Base-by-base conservation (phyloP, 2,888 invertebrate genomes). In the Lycocerus yunnanus region DNA sequence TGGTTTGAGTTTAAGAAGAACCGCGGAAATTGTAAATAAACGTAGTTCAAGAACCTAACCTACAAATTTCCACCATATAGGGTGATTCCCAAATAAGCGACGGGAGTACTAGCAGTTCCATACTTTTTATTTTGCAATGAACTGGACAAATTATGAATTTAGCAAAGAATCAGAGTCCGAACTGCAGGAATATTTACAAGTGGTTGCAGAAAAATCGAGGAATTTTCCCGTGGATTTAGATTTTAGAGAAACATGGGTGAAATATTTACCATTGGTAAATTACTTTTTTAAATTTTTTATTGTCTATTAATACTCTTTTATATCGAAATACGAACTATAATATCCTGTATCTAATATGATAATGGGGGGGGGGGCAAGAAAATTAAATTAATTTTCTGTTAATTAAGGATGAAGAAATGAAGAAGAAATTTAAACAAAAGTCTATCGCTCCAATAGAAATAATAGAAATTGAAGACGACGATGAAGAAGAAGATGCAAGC, bases 151-250 rank as follows among this genome's bases (percentile, higher is more conserved):
- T 61, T 78, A 76, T 66, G 70, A 72, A 58, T 78, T 78, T 69
- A 75, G 77, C 21, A 74, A 76, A 69, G 69, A 76, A 68, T 66
- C 60, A 20, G 69, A 77, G 69, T 66, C 74, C 13, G 77, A 77
- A 24, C 58, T 78, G 43, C 20, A 67, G 14, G 68, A 74, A 68
- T 76, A 77, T 71, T 69, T 78, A 10, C 70, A 74, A 43, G 74
- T 71, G n/a, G 74, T 73, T 21, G 72, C 63, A 9, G 16, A 72
- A 65, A 24, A 43, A 5, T 13, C 71, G 11, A 14, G 60, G 0
- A 60, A 13, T 43, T 60, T 24, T 14, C n/a, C 21, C 11, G 14
- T 15, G 2, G 15, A 15, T 58, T 15, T 16, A 16, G 14, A 66
- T 15, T 11, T n/a, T 18, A 14, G 11, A 21, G 14, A 68, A 11